Percentiles rank a stretch among this genome's conserved stretches.
These are phyloP conservation scores for Cherax destructor DNA, from an alignment of 1,140 invertebrate genomes.

Conservation along the genomic window DNA sequence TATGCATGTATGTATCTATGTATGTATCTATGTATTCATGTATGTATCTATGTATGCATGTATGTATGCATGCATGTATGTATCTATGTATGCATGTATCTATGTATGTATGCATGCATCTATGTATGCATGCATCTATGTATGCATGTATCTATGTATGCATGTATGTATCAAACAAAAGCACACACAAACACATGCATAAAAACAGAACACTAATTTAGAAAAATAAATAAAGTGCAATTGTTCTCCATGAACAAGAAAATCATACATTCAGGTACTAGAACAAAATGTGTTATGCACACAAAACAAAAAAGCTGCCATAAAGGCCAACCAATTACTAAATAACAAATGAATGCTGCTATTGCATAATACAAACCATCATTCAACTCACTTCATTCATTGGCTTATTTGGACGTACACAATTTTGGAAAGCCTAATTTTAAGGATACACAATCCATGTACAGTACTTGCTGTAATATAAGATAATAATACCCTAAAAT, in stretches of 20 bases:
- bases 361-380: conserved; percentile 11
- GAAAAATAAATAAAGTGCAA: conserved; percentile 7
- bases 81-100: no score
- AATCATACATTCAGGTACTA: conserved; percentile 66
- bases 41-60: no score
- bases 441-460: conserved; percentile 28
- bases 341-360: not conserved
- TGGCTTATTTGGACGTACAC: conserved; percentile 36
- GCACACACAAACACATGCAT: not conserved
- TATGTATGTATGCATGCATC: no score
- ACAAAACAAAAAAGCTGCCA: conserved; percentile 20
- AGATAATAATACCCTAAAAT: conserved; percentile 51
- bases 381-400: conserved; percentile 29
- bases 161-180: not conserved
- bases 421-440: conserved; percentile 43
- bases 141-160: not conserved
- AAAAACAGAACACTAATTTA: not conserved
- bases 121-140: no score
- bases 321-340: conserved; percentile 9
- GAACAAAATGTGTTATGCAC: conserved; percentile 36
- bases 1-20: no score
- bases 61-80: no score
- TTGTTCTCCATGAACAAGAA: conserved; percentile 16
- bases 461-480: conserved; percentile 3
- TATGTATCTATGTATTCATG: no score